Percentiles rank a stretch among this genome's conserved stretches.
Conservation (phyloP, 2,113 vertebrate genomes). For the Daboia siamensis region DNA sequence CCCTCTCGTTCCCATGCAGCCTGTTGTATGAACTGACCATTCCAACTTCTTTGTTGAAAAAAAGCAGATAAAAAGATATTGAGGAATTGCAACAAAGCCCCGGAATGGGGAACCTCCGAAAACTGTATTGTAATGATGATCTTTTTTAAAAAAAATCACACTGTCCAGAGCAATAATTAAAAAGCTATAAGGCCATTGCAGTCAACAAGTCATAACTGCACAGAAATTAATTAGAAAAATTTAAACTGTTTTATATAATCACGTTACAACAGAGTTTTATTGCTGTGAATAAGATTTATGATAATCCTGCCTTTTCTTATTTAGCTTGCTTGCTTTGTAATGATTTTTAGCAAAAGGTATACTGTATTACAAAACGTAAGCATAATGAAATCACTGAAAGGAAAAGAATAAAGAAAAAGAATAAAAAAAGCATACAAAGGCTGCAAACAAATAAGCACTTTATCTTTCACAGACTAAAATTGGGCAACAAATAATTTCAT, state of each 20-base stretch:
- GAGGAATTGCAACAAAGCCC: background rate
- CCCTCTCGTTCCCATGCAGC: background rate
- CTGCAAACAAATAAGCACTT: background rate
- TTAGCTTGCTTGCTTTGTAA: background rate
- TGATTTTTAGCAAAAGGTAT: background rate
- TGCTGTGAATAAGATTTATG: background rate
- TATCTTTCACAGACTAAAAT: background rate
- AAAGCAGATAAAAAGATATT: background rate
- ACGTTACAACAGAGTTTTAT: background rate
- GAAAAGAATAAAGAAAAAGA: background rate
- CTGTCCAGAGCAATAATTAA: background rate
- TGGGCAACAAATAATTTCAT: background rate
- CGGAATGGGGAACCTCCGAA: background rate
- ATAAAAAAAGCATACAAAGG: background rate
- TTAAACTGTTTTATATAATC: background rate
- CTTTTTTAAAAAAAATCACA: background rate
- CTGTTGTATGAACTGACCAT: background rate
- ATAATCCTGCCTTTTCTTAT: background rate
- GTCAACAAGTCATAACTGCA: background rate
- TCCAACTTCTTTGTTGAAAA: background rate
- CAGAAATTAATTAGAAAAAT: background rate
- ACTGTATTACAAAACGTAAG: background rate
- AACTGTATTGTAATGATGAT: background rate
- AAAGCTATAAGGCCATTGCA: background rate
- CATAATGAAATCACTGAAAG: background rate